These are phyloP conservation scores for Noctua comes DNA, from an alignment of 2,888 invertebrate genomes.

Conservation along the genomic window DNA sequence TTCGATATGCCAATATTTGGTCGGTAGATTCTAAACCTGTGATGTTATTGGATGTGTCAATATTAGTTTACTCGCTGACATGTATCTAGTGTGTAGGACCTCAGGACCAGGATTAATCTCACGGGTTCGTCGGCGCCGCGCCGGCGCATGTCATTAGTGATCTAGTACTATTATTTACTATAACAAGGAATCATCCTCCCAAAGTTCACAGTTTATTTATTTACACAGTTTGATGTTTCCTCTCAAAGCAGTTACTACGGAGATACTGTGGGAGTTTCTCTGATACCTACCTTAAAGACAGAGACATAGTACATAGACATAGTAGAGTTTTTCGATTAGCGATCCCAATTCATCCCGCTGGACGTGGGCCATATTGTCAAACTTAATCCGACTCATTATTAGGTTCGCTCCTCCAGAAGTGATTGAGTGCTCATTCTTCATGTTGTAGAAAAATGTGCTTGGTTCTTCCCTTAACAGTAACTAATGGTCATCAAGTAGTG, in stretches of 20 bases:
- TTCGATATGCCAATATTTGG: background rate
- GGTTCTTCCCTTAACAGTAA: background rate
- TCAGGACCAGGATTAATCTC: background rate
- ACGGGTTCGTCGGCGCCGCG: background rate
- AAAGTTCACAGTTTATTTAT: background rate
- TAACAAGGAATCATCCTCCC: background rate
- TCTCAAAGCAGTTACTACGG: background rate
- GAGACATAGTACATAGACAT: too few species aligned
- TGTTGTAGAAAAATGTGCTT: background rate
- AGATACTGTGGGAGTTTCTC: background rate
- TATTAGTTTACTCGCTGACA: background rate
- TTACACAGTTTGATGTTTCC: background rate
- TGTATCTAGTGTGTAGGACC: background rate
- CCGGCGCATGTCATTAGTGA: conserved; percentile 6
- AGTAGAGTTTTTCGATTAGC: background rate
- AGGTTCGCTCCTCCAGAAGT: background rate
- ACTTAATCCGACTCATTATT: background rate
- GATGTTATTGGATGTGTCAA: background rate
- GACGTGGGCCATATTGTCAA: background rate
- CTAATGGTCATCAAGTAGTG: background rate
- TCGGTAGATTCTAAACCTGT: background rate
- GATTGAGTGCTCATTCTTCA: background rate
- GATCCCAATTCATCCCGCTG: background rate
- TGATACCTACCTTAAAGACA: background rate
- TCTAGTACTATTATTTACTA: background rate